Base-by-base conservation (phyloP, 2,113 vertebrate genomes). In the Acanthochromis polyacanthus region DNA sequence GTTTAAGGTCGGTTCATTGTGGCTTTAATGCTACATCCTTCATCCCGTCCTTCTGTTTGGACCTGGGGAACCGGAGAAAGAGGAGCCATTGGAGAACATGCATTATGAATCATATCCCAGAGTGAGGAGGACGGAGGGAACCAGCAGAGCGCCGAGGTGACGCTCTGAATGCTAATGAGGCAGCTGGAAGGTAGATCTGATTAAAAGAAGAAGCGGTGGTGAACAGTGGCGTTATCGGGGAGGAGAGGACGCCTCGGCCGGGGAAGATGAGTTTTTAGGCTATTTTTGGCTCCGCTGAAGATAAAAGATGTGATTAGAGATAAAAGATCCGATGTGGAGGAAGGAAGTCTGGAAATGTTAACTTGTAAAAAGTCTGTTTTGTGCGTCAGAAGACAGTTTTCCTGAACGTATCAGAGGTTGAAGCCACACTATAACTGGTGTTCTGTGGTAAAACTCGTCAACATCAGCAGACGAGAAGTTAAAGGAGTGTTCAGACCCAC, bases 101-200 rank as follows among this genome's bases (percentile, higher is more conserved):
- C 82, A 86, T 90, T 89, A 90, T 90, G 87, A 71, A 91, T 89
- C 84, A 77, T 81, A 81, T 86, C 83, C 87, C 64, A 79, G 79
- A 76, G 76, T 60, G 88, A 81, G 51, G 83, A 81, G 83, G 79
- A 69, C 74, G 65, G 87, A 81, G 71, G 75, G 82, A 88, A 77
- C 16, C 52, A 20, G 71, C 75, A 15, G 73, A 67, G 81, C 81
- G 43, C 25, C 12, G 64, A 43, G 83, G 83, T 70, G 72, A 78
- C 15, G 48, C 75, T 3, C 51, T 17, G 81, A 83, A 90, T 88
- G 85, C 83, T 91, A 72, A 92, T 86, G 81, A 91, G 75, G 61
- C 3, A 71, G 81, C 83, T 59, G 78, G 63, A 55, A 91, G 88
- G 66, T 57, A 72, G 77, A 81, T 86, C 85, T 83, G 86, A 92